These are phyloP conservation scores for Meliscaeva auricollis DNA, from an alignment of 2,888 invertebrate species.

Conservation along the genomic window DNA sequence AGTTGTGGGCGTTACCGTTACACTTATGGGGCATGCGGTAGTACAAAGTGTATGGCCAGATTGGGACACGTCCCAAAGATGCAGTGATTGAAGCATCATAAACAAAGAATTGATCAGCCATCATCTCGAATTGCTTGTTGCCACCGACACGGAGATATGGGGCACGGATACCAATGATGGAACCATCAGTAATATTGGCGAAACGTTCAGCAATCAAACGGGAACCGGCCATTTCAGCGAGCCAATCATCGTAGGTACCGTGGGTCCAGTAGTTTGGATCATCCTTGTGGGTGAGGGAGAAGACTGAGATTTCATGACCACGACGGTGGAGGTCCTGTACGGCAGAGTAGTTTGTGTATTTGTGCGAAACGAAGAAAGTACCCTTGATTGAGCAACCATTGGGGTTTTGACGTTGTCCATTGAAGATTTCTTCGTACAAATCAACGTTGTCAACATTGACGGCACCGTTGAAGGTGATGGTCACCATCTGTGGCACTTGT, in stretches of 20 bases:
- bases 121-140: slow-evolving; percentile 98
- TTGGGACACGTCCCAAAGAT: slow-evolving; percentile 93
- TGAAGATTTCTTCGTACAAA: slow-evolving; percentile 95
- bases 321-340: slow-evolving; percentile 94
- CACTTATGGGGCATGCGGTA: slow-evolving; percentile 98
- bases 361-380: slow-evolving; percentile 96
- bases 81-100: slow-evolving; percentile 98
- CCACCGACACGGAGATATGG: slow-evolving; percentile 96
- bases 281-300: slow-evolving; percentile 96
- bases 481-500: slow-evolving; percentile 97
- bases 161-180: slow-evolving; percentile 94
- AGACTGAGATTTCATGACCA: slow-evolving; percentile 96
- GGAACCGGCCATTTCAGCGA: slow-evolving; percentile 97
- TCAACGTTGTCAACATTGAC: slow-evolving; percentile 97
- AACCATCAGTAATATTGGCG: slow-evolving; percentile 96
- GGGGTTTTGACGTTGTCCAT: slow-evolving; percentile 92
- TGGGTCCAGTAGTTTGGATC: slow-evolving; percentile 95
- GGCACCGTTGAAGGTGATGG: slow-evolving; percentile 96
- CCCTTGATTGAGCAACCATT: slow-evolving; percentile 95
- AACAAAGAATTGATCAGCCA: slow-evolving; percentile 97
- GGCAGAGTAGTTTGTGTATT: slow-evolving; percentile 95
- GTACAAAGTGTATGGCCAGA: slow-evolving; percentile 99
- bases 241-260: slow-evolving; percentile 95
- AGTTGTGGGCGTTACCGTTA: slow-evolving; percentile 96
- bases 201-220: slow-evolving; percentile 94